Evolutionary conservation across 2,113 vertebrate genomes (phyloP).

Genomic region (Sapajus apella): DNA sequence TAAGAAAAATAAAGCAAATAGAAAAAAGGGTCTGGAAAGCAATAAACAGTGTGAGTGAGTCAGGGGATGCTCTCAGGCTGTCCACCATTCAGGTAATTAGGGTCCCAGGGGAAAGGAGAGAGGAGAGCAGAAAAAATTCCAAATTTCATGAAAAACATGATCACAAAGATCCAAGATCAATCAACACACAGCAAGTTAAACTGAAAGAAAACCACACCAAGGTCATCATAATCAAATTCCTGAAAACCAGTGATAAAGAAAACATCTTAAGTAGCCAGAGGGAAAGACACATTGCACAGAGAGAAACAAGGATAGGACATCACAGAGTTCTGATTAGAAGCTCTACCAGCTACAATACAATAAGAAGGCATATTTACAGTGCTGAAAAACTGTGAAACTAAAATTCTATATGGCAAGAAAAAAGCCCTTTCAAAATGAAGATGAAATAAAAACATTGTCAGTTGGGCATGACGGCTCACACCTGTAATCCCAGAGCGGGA

Average conservation of each 20-base stretch:
- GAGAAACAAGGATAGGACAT: no score
- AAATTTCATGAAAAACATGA: background rate
- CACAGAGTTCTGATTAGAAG: no score
- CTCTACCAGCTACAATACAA: background rate
- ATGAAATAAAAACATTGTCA: background rate
- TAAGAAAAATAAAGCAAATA: background rate
- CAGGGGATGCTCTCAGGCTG: background rate
- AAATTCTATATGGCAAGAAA: background rate
- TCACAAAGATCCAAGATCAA: no score
- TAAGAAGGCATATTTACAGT: background rate
- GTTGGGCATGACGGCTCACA: no score
- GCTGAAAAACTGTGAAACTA: background rate
- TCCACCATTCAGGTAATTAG: no score
- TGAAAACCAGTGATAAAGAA: background rate
- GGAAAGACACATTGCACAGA: background rate
- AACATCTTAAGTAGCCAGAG: background rate
- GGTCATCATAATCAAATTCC: background rate
- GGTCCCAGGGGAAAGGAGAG: background rate
- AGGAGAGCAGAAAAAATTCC: background rate
- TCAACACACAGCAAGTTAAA: background rate
- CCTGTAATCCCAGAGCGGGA: no score
- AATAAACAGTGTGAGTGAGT: background rate
- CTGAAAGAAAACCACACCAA: background rate
- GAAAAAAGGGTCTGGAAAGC: background rate
- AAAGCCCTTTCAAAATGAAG: background rate